Evolutionary conservation across 2,113 vertebrate species (phyloP).

Genomic region (Cervus canadensis): DNA sequence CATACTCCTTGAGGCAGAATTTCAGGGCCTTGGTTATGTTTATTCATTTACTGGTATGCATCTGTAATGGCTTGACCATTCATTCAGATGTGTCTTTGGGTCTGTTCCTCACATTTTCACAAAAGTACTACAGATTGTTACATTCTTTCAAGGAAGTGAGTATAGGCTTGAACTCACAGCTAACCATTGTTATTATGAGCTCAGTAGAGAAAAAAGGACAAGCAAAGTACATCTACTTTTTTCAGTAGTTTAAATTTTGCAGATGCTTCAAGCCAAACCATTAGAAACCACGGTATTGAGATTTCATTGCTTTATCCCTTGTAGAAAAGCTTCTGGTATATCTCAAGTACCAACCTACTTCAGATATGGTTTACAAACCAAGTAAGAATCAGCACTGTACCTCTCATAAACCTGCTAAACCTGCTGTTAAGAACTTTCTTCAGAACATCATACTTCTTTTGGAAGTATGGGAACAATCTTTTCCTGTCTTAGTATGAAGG

Average conservation of each 20-base stretch:
- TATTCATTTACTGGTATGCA: background rate
- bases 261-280: background rate
- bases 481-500: background rate
- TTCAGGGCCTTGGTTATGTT: background rate
- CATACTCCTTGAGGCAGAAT: background rate
- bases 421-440: background rate
- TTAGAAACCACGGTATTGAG: background rate
- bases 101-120: background rate
- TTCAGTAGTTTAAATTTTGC: background rate
- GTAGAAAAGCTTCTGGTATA: background rate
- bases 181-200: background rate
- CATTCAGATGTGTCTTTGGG: background rate
- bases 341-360: background rate
- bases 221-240: background rate
- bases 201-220: background rate
- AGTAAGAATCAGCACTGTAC: background rate
- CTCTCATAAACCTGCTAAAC: background rate
- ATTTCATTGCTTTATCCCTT: background rate
- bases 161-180: background rate
- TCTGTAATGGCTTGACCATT: background rate
- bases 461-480: background rate
- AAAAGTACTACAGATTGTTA: background rate
- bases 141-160: background rate
- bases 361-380: background rate
- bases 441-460: background rate